Conservation (phyloP, 2,113 vertebrate species). For the Struthio camelus region DNA sequence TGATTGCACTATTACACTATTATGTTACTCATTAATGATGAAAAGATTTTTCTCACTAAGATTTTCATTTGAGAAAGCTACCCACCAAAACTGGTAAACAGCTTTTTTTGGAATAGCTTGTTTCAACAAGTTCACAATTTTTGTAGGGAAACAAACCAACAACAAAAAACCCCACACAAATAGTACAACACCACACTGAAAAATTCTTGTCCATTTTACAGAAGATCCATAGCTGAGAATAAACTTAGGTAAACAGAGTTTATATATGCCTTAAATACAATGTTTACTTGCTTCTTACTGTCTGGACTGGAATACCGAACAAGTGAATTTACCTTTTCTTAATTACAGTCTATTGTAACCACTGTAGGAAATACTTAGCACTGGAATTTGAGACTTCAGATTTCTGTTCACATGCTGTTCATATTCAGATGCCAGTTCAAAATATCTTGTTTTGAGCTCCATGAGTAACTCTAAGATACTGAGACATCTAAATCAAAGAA, state of each 20-base stretch:
- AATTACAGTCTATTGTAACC: background rate
- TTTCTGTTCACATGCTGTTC: background rate
- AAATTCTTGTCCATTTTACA: background rate
- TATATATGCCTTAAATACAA: background rate
- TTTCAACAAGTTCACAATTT: background rate
- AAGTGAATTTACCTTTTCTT: background rate
- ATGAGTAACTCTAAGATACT: background rate
- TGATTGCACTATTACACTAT: background rate
- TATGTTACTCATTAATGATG: background rate
- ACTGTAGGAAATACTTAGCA: background rate
- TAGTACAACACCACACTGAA: background rate
- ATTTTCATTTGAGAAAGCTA: background rate
- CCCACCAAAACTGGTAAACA: background rate
- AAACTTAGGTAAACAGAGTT: background rate
- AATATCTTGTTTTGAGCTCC: background rate
- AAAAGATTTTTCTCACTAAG: background rate
- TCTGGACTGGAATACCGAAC: background rate
- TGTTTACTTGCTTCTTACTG: background rate
- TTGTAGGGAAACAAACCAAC: background rate
- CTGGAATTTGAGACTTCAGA: background rate
- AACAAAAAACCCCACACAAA: background rate
- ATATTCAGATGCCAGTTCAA: background rate
- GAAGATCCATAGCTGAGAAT: background rate
- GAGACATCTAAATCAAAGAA: background rate
- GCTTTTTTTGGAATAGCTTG: background rate